phyloP scores from a whole-genome alignment of 2,888 invertebrate genomes.

The Meliscaeva auricollis region DNA sequence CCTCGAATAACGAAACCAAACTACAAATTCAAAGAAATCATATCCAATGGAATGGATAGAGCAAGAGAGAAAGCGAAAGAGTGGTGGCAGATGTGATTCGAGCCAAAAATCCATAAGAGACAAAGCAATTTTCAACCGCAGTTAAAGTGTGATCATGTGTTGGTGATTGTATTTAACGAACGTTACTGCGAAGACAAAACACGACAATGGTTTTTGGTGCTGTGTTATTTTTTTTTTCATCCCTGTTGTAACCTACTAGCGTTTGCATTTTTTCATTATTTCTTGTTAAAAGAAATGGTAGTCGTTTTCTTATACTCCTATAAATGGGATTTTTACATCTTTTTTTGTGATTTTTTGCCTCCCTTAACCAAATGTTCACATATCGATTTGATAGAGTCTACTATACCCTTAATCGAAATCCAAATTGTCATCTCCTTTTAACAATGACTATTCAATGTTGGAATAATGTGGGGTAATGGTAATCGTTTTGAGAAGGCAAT shows the following conservation, averaged over 20 bases:
- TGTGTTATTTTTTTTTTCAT: background rate
- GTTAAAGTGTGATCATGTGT: constrained; percentile 27
- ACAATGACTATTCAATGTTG: no score
- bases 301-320: no score
- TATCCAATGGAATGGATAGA: background rate
- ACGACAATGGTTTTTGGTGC: background rate
- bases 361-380: no score
- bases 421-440: no score
- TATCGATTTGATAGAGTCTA: no score
- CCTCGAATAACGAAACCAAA: constrained; percentile 5
- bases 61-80: background rate
- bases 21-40: constrained; percentile 13
- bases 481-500: no score
- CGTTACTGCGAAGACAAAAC: background rate
- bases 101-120: constrained; percentile 32
- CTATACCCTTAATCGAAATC: no score
- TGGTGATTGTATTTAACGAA: constrained; percentile 16
- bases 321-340: no score
- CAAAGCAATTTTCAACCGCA: constrained; percentile 28
- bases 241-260: background rate
- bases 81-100: background rate
- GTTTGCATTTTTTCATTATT: background rate
- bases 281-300: background rate
- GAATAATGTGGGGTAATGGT: no score
- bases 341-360: no score